A percentile compares a stretch with the other conserved stretches of the same genome.
Conservation (phyloP, 1,140 invertebrate genomes). For the Trichonephila inaurata region DNA sequence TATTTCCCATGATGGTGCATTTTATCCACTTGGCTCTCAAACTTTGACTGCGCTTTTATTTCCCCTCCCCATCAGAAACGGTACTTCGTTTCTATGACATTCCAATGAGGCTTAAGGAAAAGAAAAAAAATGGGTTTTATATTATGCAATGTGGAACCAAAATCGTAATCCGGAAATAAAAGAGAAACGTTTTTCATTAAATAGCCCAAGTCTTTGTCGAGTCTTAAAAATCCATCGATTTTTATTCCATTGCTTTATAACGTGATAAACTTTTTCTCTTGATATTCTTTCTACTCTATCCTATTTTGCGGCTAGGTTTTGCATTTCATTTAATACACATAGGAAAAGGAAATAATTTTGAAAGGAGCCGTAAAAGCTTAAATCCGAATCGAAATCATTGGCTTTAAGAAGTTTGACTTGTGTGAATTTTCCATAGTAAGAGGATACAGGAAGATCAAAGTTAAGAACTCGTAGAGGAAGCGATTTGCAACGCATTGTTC, state of each 20-base stretch:
- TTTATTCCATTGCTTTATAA: constrained; percentile 41
- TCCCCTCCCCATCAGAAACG: constrained; percentile 9
- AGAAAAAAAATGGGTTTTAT: neutral
- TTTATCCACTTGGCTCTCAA: constrained; percentile 66
- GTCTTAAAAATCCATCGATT: constrained; percentile 47
- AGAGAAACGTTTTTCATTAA: constrained; percentile 67
- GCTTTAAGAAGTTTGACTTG: constrained; percentile 42
- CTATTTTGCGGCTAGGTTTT: constrained; percentile 54
- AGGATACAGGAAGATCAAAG: neutral
- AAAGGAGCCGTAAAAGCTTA: constrained; percentile 24
- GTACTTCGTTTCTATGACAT: constrained; percentile 48
- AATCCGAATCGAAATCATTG: constrained; percentile 37
- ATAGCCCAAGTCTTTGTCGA: constrained; percentile 47
- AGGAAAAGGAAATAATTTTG: constrained; percentile 22
- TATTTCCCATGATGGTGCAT: constrained; percentile 62
- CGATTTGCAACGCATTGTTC: neutral
- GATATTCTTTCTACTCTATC: neutral
- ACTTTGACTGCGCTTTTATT: constrained; percentile 72
- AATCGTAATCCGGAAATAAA: constrained; percentile 75
- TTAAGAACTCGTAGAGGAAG: neutral
- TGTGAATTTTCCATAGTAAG: constrained; percentile 8
- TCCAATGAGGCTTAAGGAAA: neutral
- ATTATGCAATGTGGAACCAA: constrained; percentile 22
- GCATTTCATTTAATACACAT: constrained; percentile 35
- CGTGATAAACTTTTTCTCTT: constrained; percentile 28